A percentile compares a stretch with the other conserved stretches of the same genome.
phyloP scores from a whole-genome alignment of 2,888 invertebrate genomes.

The Platycnemis pennipes region DNA sequence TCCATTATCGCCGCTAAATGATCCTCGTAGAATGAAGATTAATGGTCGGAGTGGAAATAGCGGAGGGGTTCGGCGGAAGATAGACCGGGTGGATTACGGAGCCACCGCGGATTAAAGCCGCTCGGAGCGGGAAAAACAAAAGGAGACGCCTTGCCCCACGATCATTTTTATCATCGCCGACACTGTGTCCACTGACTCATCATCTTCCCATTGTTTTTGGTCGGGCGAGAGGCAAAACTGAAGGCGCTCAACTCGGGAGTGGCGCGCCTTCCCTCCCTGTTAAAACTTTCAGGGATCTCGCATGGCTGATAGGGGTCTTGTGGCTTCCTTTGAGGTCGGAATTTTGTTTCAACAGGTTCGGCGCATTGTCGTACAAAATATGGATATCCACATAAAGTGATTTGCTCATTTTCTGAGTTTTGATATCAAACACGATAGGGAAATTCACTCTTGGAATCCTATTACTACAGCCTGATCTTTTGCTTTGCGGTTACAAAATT shows the following conservation, averaged over 20 bases:
- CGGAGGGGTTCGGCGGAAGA: not conserved
- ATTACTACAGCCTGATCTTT: no score
- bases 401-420: no score
- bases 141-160: not conserved
- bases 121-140: not conserved
- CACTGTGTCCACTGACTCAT: not conserved
- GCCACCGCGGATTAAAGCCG: not conserved
- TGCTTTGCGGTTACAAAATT: no score
- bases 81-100: slow-evolving; percentile 1
- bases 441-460: no score
- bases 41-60: not conserved
- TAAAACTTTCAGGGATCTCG: not conserved
- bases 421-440: no score
- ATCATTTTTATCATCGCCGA: not conserved
- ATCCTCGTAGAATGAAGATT: slow-evolving; percentile 31
- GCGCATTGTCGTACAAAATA: no score
- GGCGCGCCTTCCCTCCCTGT: not conserved
- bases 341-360: no score
- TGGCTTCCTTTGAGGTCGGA: not conserved
- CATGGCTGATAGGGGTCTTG: not conserved
- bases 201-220: not conserved
- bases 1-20: slow-evolving; percentile 39
- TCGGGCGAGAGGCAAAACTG: not conserved
- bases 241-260: not conserved
- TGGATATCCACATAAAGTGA: no score